Base-by-base conservation (phyloP, 2,797 vertebrate genomes). In the Tapera naevia region DNA sequence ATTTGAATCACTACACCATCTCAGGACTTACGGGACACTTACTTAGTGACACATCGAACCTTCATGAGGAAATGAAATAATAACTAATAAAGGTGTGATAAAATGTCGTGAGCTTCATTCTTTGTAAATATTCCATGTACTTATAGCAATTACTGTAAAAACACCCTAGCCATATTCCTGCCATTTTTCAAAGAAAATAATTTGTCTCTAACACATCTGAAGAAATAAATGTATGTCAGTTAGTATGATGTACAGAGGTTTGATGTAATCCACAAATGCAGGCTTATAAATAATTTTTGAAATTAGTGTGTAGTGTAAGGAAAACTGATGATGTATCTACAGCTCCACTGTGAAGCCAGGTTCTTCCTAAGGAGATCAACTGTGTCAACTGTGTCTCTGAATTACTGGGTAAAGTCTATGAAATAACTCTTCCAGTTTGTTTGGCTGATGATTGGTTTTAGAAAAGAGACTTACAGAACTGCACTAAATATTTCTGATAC, bases 91-190 rank as follows among this genome's bases (percentile, higher is more conserved):
- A 75, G 50, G 48, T 22, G 11, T n/a, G 50, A 64, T 46, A n/a
- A 95, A 95, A 82, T 12, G 24, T 32, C 78, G 9, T 80, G 50
- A 86, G 45, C 39, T 84, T 91, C 88, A 9, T 50, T 81, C 60
- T 94, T 95, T 95, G 32, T 75, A 91, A 74, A 86, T 96, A 83
- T 57, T 80, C n/a, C 50, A 43, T 74, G 76, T 86, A 60, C 23
- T 22, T 89, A 60, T 70, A 94, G 58, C 80, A 96, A 92, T 72
- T 45, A 79, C 9, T 90, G 30, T 41, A 86, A 95, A 97, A 97
- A 92, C 79, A 66, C 2, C 78, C 46, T 70, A 85, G 72, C 64
- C 78, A 32, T 81, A 88, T 89, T 91, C 35, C 88, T 62, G 74
- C 16, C n/a, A 75, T 28, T 66, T 67, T 80, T 30, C 18, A 84